Evolutionary conservation across 2,888 invertebrate species (phyloP).

Genomic region (Tinea trinotella): DNA sequence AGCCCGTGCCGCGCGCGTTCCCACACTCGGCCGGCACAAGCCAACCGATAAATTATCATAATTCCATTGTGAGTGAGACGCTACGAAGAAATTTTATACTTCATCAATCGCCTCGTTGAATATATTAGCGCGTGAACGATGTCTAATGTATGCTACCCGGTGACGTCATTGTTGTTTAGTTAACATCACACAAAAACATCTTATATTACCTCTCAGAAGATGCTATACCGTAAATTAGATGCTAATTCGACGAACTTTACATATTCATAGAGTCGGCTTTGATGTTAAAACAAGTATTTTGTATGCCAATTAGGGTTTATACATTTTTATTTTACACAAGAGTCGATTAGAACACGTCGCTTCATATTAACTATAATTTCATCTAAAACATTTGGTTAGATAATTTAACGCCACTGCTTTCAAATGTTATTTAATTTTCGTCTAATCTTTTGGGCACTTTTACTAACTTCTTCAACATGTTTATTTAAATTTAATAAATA

Average conservation of each 20-base stretch:
- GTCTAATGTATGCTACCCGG: constrained; percentile 21
- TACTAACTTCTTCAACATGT: background rate
- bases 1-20: constrained; percentile 71
- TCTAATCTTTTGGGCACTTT: too few relatives aligned
- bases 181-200: background rate
- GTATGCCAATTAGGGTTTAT: background rate
- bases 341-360: too few relatives aligned
- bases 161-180: constrained; percentile 16
- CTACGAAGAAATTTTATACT: constrained; percentile 72
- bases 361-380: too few relatives aligned
- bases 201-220: background rate
- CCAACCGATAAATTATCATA: constrained; percentile 73
- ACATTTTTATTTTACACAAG: background rate
- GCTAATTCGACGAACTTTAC: background rate
- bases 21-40: constrained; percentile 72
- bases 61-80: constrained; percentile 73
- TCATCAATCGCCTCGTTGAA: constrained; percentile 70
- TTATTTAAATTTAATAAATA: too few relatives aligned
- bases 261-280: background rate
- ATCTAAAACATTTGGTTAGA: too few relatives aligned
- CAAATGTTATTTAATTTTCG: too few relatives aligned
- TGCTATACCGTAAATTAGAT: background rate
- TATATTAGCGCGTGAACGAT: constrained; percentile 68
- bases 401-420: too few relatives aligned
- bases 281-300: background rate